Percentiles rank a stretch among this genome's conserved stretches.
Conservation (phyloP, 2,888 invertebrate species). For the Sinelater perroti region DNA sequence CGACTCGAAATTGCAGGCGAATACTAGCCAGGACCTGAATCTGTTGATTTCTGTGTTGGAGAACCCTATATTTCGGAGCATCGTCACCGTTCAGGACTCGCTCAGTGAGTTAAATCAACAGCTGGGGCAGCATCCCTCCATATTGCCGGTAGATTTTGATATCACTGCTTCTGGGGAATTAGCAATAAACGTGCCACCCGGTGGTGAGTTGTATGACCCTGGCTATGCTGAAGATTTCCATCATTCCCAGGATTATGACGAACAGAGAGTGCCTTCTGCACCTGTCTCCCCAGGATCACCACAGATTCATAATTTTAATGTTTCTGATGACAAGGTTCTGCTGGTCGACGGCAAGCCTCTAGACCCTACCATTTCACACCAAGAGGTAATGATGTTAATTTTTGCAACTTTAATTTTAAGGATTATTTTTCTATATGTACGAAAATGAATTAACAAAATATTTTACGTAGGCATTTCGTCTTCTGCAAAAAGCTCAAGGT, state of each 20-base stretch:
- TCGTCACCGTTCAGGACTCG: conserved; percentile 91
- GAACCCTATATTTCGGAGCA: conserved; percentile 90
- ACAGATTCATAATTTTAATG: conserved; percentile 78
- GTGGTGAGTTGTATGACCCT: conserved; percentile 66
- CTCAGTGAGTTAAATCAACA: conserved; percentile 86
- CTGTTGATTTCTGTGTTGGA: conserved; percentile 84
- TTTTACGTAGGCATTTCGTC: conserved; percentile 67
- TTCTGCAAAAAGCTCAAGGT: conserved; percentile 78
- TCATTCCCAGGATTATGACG: conserved; percentile 70
- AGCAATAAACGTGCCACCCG: conserved; percentile 70
- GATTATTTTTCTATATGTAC: conserved; percentile 1
- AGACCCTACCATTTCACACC: conserved; percentile 83
- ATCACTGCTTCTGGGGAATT: conserved; percentile 80
- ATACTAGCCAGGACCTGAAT: conserved; percentile 80
- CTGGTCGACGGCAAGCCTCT: conserved; percentile 83
- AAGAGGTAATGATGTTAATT: conserved; percentile 66
- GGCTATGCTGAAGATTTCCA: conserved; percentile 62
- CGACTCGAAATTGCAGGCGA: conserved; percentile 80
- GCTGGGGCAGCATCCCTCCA: conserved; percentile 89
- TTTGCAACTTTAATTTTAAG: too few species aligned
- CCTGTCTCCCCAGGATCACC: conserved; percentile 76
- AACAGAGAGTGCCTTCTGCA: conserved; percentile 80
- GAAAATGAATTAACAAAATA: conserved; percentile 24
- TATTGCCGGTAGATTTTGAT: conserved; percentile 92
- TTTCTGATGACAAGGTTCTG: conserved; percentile 82